These are phyloP conservation scores for Aplocera efformata DNA, from an alignment of 2,888 invertebrate genomes.

Conservation along the genomic window DNA sequence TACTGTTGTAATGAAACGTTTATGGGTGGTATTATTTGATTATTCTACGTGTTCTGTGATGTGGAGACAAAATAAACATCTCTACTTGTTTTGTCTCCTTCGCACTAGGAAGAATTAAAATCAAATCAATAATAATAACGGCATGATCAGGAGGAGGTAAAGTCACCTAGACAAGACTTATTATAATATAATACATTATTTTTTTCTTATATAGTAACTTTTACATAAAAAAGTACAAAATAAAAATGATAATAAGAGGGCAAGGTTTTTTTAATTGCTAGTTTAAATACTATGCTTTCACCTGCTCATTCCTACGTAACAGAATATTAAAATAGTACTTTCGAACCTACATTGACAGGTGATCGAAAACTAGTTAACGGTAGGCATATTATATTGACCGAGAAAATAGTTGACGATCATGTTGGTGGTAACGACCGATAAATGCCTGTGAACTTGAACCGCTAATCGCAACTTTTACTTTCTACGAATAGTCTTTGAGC, in stretches of 20 bases:
- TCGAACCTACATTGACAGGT: conserved; percentile 12
- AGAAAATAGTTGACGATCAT: conserved; percentile 9
- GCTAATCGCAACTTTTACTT: conserved; percentile 14
- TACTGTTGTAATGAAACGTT: background rate
- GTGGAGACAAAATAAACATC: too few species aligned
- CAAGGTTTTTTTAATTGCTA: conserved; percentile 1
- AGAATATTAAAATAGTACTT: too few species aligned
- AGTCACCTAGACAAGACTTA: too few species aligned
- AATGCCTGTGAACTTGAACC: conserved; percentile 14
- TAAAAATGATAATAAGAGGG: background rate
- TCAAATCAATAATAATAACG: too few species aligned
- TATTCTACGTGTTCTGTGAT: too few species aligned
- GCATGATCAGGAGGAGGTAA: too few species aligned
- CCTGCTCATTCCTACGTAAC: conserved; percentile 6
- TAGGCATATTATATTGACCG: conserved; percentile 17
- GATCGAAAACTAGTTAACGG: conserved; percentile 16
- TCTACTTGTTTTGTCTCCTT: too few species aligned
- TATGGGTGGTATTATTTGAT: too few species aligned
- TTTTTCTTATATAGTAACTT: too few species aligned
- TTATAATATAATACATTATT: too few species aligned
- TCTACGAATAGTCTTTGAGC: background rate
- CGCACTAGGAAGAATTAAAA: too few species aligned
- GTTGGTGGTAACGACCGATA: conserved; percentile 15
- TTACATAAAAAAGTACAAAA: too few species aligned
- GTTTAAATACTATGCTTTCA: conserved; percentile 13